Percentiles rank a stretch among this genome's conserved stretches.
These are phyloP conservation scores for Agonopterix arenella DNA, from an alignment of 2,888 invertebrate genomes.

Conservation along the genomic window DNA sequence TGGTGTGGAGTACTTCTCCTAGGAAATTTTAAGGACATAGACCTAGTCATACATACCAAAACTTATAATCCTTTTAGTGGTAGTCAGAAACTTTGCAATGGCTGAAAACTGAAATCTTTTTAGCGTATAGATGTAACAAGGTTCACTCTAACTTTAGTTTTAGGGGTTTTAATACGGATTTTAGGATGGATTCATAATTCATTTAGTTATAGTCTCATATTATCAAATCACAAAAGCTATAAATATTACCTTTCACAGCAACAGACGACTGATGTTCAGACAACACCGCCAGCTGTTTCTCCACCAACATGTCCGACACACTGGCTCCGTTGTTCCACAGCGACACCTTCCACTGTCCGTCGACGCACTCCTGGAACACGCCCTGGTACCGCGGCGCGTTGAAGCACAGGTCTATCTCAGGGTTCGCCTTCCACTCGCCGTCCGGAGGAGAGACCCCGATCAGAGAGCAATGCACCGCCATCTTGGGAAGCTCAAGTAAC, in stretches of 20 bases:
- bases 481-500: conserved; percentile 80
- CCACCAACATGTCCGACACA: conserved; percentile 65
- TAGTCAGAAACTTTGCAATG: too few species aligned
- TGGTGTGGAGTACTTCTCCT: too few species aligned
- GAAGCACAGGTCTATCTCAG: conserved; percentile 77
- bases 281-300: conserved; percentile 60
- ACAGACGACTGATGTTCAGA: conserved; percentile 54
- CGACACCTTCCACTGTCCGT: conserved; percentile 67
- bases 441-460: conserved; percentile 77
- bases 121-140: too few species aligned
- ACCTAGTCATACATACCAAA: too few species aligned
- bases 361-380: conserved; percentile 66
- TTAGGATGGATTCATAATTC: too few species aligned
- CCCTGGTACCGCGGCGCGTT: conserved; percentile 77
- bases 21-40: too few species aligned
- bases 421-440: conserved; percentile 75
- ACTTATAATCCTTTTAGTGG: too few species aligned
- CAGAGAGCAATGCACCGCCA: conserved; percentile 83
- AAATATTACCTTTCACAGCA: conserved; percentile 57
- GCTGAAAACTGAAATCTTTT: too few species aligned
- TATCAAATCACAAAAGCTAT: too few species aligned
- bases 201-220: too few species aligned
- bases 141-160: too few species aligned
- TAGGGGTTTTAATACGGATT: too few species aligned
- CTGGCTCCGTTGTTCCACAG: conserved; percentile 63